A percentile compares a stretch with the other conserved stretches of the same genome.
Conservation (phyloP, 2,113 vertebrate species). For the Cercocebus atys region DNA sequence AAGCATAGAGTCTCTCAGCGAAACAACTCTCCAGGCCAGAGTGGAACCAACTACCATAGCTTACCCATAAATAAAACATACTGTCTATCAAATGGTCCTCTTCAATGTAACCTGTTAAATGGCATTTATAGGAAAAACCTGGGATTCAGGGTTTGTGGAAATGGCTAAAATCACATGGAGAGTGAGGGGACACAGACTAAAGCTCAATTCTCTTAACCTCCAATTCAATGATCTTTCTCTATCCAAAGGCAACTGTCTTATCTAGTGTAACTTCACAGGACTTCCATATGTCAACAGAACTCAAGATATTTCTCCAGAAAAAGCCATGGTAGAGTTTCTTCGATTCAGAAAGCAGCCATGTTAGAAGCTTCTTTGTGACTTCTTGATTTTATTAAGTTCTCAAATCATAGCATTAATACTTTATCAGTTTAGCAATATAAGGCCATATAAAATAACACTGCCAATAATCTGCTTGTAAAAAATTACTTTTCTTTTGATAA, state of each 20-base stretch:
- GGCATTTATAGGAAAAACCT: background rate
- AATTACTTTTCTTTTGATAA: constrained; percentile 52
- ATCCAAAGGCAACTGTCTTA: background rate
- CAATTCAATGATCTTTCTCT: background rate
- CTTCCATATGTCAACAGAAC: background rate
- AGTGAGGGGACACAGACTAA: background rate
- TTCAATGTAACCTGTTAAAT: background rate
- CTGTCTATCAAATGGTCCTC: background rate
- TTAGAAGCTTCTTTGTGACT: constrained; percentile 11
- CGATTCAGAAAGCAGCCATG: background rate
- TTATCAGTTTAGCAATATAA: background rate
- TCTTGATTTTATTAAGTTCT: constrained; percentile 31
- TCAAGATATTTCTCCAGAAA: background rate
- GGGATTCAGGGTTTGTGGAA: background rate
- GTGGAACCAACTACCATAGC: constrained; percentile 5
- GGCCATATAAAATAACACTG: background rate
- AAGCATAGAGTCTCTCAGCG: background rate
- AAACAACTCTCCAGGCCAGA: background rate
- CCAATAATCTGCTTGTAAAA: constrained; percentile 25
- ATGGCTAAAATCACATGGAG: background rate
- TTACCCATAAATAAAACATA: background rate
- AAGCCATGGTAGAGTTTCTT: background rate
- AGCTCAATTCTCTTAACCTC: background rate
- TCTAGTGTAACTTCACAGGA: background rate
- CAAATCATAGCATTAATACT: background rate